Evolutionary conservation across 2,888 invertebrate genomes (phyloP), one percentile per base, ranked within the genome.

Genomic region (Erynnis tages): DNA sequence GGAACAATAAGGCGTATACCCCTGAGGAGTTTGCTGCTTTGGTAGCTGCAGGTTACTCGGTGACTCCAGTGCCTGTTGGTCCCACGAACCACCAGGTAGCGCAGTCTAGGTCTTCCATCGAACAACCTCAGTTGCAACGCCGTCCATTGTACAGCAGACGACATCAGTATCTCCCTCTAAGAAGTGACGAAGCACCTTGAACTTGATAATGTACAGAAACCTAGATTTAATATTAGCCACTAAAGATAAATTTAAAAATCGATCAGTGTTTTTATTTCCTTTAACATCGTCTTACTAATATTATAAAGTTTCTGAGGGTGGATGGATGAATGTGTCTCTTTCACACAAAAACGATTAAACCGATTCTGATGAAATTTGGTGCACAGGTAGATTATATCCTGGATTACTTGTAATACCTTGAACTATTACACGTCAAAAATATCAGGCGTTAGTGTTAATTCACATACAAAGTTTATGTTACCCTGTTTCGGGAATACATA

Each of bases 1-100:
- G 76, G 56, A 90, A 90, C 52, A 88, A 85, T 56, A 89, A 82
- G 57, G 90, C 90, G 1, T 90, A 90, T 53, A 90, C 90, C 44
- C 90, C 88, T 52, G 90, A 90, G 50, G 90, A 90, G 58, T 90
- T 90, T 53, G 81, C 82, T 13, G 90, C 88, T 8, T 70, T 90
- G 54, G 77, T 90, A 30, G 89, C 84, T 7, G 90, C 90, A 53
- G 90, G 90, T 0, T 90, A 90, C 56, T 74, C 90, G 1, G 90
- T 90, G 1, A 90, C 90, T 1, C 90, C 90, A 23, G 76, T 90
- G 29, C 90, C 90, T 45, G 84, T 90, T 1, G 78, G 79, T 27
- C 71, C 82, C 0, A 45, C 69, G 16, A 75, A 68, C 50, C 62
- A 75, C 29, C 80, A 79, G 46, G 66, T 64, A 11, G 86, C 86